A percentile compares a stretch with the other conserved stretches of the same genome.
phyloP scores from a whole-genome alignment of 1,140 invertebrate genomes.

The Lasioglossum baleicum region DNA sequence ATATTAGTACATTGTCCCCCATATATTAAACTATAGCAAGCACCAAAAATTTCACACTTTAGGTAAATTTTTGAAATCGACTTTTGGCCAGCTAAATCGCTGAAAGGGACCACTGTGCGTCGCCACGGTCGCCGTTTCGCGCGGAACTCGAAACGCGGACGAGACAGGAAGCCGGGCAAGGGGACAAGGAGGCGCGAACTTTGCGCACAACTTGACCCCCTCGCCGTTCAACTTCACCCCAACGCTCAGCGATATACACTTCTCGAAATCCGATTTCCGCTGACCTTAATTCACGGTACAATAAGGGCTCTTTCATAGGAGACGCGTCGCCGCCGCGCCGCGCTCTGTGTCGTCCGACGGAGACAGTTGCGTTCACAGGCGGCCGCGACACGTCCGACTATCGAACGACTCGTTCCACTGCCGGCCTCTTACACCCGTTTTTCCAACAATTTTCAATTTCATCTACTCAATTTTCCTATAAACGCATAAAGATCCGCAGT shows the following conservation, averaged over 20 bases:
- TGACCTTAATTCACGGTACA: conserved; percentile 31
- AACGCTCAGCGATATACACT: conserved; percentile 2
- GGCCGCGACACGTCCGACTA: not conserved
- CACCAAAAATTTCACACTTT: no score
- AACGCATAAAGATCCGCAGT: no score
- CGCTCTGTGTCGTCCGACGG: not conserved
- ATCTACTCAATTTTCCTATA: no score
- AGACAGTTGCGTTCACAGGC: not conserved
- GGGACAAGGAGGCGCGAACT: not conserved
- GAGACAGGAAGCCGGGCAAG: not conserved
- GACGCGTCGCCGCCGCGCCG: no score
- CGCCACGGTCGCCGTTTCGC: not conserved
- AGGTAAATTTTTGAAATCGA: no score
- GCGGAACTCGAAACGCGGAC: not conserved
- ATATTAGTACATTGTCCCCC: no score
- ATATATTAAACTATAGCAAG: no score
- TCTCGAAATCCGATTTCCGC: conserved; percentile 37
- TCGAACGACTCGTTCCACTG: no score
- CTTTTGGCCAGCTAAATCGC: no score
- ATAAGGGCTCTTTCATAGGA: conserved; percentile 1
- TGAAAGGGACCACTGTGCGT: no score
- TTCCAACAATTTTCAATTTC: no score
- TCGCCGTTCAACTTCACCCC: conserved; percentile 18
- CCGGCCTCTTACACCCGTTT: no score
- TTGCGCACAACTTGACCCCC: conserved; percentile 9